phyloP scores from a whole-genome alignment of 2,888 invertebrate species.

The Heliconius aoede region DNA sequence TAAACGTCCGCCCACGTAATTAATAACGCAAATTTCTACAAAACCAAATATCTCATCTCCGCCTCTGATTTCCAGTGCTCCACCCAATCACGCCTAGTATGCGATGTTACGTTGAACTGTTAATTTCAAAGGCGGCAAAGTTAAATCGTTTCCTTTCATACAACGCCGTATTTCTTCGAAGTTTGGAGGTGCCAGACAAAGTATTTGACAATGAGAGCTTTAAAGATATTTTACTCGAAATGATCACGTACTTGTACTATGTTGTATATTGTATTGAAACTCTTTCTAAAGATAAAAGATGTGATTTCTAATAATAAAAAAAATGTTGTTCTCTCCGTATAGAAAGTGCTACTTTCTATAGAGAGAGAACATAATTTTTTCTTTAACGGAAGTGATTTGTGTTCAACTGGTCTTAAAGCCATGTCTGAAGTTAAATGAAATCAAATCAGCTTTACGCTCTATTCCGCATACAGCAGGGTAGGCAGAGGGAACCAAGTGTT shows the following conservation, averaged over 20 bases:
- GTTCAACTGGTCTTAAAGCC: no score
- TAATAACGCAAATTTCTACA: conserved; percentile 72
- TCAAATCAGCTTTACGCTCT: no score
- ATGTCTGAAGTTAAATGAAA: no score
- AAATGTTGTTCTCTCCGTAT: no score
- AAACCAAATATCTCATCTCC: conserved; percentile 59
- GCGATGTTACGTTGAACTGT: conserved; percentile 24
- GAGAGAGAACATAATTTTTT: no score
- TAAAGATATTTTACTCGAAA: conserved; percentile 16
- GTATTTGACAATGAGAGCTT: conserved; percentile 16
- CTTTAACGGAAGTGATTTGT: no score
- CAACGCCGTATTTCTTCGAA: conserved; percentile 50
- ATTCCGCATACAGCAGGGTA: no score
- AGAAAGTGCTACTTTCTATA: no score
- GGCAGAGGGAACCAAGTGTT: no score
- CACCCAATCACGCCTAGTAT: conserved; percentile 73
- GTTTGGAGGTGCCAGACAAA: conserved; percentile 28
- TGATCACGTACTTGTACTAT: conserved; percentile 1
- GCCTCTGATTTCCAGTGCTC: conserved; percentile 64
- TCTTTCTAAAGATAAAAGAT: not conserved
- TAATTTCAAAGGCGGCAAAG: conserved; percentile 51
- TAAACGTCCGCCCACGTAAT: conserved; percentile 55
- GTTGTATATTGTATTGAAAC: not conserved
- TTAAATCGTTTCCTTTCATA: conserved; percentile 61
- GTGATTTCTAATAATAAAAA: not conserved